These are phyloP conservation scores for Chaetodon auriga DNA, from an alignment of 2,113 vertebrate species.

Conservation along the genomic window DNA sequence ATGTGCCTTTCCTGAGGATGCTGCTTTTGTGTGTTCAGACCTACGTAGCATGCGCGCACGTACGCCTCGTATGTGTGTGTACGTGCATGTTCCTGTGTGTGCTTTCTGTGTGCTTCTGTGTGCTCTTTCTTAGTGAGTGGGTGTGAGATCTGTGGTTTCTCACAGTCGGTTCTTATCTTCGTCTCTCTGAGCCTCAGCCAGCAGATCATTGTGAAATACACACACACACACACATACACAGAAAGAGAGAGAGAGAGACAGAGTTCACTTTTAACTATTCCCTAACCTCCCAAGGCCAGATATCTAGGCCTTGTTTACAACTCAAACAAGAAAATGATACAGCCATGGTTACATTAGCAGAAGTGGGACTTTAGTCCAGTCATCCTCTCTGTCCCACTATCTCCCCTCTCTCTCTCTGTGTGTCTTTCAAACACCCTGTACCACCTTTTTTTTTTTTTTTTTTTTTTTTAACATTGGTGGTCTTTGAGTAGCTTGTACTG, in stretches of 20 bases:
- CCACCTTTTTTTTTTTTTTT: neutral
- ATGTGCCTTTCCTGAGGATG: neutral
- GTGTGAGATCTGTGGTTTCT: slow-evolving; percentile 83
- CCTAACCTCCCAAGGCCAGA: slow-evolving; percentile 72
- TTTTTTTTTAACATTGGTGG: neutral
- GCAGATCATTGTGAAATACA: slow-evolving; percentile 78
- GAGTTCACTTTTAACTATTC: slow-evolving; percentile 74
- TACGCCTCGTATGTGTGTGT: slow-evolving; percentile 13
- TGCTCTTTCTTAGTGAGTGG: slow-evolving; percentile 66
- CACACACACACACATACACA: slow-evolving; percentile 44
- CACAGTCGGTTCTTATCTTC: slow-evolving; percentile 80
- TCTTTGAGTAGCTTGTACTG: slow-evolving; percentile 6
- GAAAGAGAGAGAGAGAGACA: slow-evolving; percentile 51
- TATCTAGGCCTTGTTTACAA: slow-evolving; percentile 74
- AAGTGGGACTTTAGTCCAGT: slow-evolving; percentile 24
- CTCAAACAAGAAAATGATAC: slow-evolving; percentile 70
- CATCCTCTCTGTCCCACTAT: slow-evolving; percentile 4
- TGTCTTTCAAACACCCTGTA: neutral
- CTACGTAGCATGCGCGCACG: slow-evolving; percentile 10
- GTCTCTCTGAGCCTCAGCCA: slow-evolving; percentile 75
- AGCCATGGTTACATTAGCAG: slow-evolving; percentile 49
- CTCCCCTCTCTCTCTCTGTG: neutral
- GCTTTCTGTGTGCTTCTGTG: slow-evolving; percentile 25
- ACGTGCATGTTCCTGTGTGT: slow-evolving; percentile 7
- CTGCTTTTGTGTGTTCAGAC: slow-evolving; percentile 37